Evolutionary conservation across 1,140 invertebrate genomes (phyloP).

Genomic region (Asbolus verrucosus): DNA sequence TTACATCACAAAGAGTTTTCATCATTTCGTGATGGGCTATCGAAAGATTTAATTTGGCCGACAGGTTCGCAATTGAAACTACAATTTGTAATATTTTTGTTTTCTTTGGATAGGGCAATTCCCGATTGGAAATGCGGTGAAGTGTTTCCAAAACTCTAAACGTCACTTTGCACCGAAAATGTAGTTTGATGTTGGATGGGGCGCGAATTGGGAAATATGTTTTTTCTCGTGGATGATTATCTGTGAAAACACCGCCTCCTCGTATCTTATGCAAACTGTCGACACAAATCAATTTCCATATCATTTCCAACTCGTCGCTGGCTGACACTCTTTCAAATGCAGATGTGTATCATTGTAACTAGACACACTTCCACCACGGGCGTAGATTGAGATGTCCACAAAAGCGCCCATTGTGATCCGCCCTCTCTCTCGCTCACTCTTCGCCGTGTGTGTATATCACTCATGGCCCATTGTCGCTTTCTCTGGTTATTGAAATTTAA

Average conservation of each 20-base stretch:
- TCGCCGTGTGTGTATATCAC: conserved; percentile 28
- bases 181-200: not conserved
- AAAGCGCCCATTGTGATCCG: conserved; percentile 52
- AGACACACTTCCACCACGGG: conserved; percentile 55
- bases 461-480: conserved; percentile 46
- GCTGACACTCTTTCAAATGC: conserved; percentile 60
- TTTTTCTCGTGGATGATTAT: conserved; percentile 35
- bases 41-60: too few species aligned
- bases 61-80: too few species aligned
- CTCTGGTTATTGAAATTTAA: conserved; percentile 47
- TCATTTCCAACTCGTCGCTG: conserved; percentile 57
- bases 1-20: too few species aligned
- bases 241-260: conserved; percentile 37
- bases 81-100: too few species aligned
- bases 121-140: too few species aligned
- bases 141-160: not conserved
- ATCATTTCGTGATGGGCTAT: too few species aligned
- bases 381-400: conserved; percentile 59
- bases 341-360: conserved; percentile 60
- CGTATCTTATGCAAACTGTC: conserved; percentile 48
- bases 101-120: too few species aligned
- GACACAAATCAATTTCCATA: conserved; percentile 60
- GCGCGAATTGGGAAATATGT: conserved; percentile 28
- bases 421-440: conserved; percentile 15
- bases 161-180: not conserved